Evolutionary conservation across 2,797 vertebrate genomes (phyloP).

Genomic region (Glossophaga mutica): DNA sequence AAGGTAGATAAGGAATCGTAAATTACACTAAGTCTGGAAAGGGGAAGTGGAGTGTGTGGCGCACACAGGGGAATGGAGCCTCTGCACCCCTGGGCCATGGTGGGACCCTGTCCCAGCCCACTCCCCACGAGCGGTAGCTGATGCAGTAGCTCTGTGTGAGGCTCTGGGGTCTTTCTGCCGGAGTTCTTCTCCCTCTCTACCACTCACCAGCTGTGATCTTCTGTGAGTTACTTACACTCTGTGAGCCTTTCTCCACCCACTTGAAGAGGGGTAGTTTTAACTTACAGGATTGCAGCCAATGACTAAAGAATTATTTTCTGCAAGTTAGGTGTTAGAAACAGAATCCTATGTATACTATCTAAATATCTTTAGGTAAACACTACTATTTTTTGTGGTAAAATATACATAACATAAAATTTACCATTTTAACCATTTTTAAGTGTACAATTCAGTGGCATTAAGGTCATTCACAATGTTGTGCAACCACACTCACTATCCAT

Average conservation of each 20-base stretch:
- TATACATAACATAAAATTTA: neutral
- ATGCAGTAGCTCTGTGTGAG: fast-evolving
- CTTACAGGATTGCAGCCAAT: neutral
- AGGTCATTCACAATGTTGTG: neutral
- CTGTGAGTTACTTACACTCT: neutral
- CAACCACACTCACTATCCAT: neutral
- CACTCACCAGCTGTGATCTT: neutral
- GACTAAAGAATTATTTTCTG: neutral
- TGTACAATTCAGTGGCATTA: neutral
- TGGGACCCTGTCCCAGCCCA: too few species aligned
- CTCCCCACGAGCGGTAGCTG: neutral
- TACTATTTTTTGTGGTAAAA: neutral
- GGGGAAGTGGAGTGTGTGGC: neutral
- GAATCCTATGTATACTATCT: neutral
- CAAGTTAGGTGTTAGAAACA: neutral
- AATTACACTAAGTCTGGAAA: neutral
- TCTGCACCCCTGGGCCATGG: neutral
- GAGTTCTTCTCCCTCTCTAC: neutral
- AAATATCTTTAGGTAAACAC: neutral
- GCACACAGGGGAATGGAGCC: neutral
- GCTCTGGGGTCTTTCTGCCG: neutral
- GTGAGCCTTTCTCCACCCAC: neutral
- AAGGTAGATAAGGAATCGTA: neutral
- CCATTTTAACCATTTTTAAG: neutral
- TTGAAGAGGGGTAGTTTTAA: neutral